Conservation (phyloP, 2,113 vertebrate species). For the Xiphias gladius region DNA sequence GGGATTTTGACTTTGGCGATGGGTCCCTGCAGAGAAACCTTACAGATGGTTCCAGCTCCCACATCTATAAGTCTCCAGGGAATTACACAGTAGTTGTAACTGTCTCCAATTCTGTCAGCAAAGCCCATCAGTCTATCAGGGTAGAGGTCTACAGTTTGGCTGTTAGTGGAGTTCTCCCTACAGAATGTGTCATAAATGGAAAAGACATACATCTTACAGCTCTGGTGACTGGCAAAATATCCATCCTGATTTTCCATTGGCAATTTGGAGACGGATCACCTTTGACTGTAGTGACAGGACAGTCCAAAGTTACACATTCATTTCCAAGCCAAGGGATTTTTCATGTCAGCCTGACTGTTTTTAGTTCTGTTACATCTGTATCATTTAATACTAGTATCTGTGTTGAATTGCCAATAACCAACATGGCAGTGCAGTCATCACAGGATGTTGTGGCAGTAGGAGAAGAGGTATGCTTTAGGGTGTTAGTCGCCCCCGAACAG, state of each 20-base stretch:
- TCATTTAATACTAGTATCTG: slow-evolving; percentile 70
- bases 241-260: slow-evolving; percentile 80
- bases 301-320: slow-evolving; percentile 65
- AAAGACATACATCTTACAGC: slow-evolving; percentile 61
- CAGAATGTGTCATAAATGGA: slow-evolving; percentile 69
- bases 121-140: slow-evolving; percentile 51
- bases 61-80: slow-evolving; percentile 79
- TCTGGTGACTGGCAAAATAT: slow-evolving; percentile 69
- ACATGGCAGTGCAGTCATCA: slow-evolving; percentile 61
- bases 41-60: slow-evolving; percentile 61
- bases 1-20: slow-evolving; percentile 86
- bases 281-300: slow-evolving; percentile 58
- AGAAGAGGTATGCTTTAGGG: slow-evolving; percentile 76
- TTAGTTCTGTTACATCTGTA: slow-evolving; percentile 58
- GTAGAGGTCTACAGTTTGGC: slow-evolving; percentile 76
- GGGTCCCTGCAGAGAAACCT: slow-evolving; percentile 67
- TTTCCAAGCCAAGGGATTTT: slow-evolving; percentile 75
- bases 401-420: slow-evolving; percentile 72
- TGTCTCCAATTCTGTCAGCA: slow-evolving; percentile 77
- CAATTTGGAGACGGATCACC: slow-evolving; percentile 80
- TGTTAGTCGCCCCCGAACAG: slow-evolving; percentile 64
- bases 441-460: slow-evolving; percentile 60
- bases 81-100: slow-evolving; percentile 77
- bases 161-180: slow-evolving; percentile 74
- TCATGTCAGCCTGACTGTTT: slow-evolving; percentile 70